Conservation (phyloP, 2,113 vertebrate genomes). For the Rhadina sibilatrix region DNA sequence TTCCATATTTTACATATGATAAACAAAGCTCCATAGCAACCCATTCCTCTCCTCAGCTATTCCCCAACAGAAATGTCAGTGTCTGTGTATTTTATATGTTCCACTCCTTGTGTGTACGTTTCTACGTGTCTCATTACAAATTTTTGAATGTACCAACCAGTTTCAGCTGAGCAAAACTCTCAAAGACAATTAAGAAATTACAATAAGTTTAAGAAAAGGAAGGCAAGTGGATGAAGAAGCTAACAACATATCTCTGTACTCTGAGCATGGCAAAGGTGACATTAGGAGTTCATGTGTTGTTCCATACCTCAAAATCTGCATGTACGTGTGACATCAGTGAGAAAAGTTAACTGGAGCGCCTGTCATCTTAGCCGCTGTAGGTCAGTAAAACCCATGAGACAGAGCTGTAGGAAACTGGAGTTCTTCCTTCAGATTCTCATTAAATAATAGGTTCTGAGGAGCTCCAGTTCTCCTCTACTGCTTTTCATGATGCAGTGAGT, state of each 20-base stretch:
- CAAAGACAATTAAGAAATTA: not conserved
- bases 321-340: not conserved
- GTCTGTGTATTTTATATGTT: not conserved
- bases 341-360: not conserved
- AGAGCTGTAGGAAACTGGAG: not conserved
- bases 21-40: not conserved
- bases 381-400: not conserved
- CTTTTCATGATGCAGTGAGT: not conserved
- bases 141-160: not conserved
- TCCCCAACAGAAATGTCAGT: not conserved
- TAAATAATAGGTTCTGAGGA: not conserved
- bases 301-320: not conserved
- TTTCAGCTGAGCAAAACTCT: not conserved
- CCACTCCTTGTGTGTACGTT: not conserved
- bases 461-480: not conserved
- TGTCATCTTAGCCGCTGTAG: not conserved
- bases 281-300: not conserved
- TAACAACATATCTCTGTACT: rapidly evolving
- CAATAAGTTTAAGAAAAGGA: not conserved
- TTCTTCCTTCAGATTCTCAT: not conserved
- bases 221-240: not conserved
- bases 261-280: not conserved
- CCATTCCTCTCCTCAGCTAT: not conserved
- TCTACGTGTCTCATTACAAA: rapidly evolving
- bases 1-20: not conserved